These are phyloP conservation scores for Hipposideros larvatus DNA, from an alignment of 2,797 vertebrate genomes.

Conservation along the genomic window DNA sequence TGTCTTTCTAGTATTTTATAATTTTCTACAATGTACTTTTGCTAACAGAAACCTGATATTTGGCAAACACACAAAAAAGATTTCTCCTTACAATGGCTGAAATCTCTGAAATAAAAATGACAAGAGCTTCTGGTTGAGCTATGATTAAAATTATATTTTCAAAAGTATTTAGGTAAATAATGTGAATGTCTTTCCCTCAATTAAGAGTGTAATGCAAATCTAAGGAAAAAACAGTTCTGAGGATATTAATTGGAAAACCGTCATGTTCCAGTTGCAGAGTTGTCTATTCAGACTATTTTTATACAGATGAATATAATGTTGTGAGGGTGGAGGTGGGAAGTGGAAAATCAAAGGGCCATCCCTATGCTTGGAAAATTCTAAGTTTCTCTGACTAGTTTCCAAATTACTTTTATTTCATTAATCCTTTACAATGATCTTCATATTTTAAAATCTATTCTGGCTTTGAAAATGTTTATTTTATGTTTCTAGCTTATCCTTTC, in stretches of 20 bases:
- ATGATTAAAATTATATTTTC: constrained; percentile 49
- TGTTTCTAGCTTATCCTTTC: constrained; percentile 46
- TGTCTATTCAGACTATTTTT: constrained; percentile 37
- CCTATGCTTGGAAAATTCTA: constrained; percentile 51
- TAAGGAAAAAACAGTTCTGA: constrained; percentile 1
- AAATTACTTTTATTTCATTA: constrained; percentile 61
- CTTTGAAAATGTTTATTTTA: constrained; percentile 35
- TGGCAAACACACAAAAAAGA: constrained; percentile 8
- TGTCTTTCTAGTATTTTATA: constrained; percentile 47
- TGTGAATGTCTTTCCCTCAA: not conserved
- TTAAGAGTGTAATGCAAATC: not conserved
- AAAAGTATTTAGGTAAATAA: constrained; percentile 64
- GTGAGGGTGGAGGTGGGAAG: not conserved
- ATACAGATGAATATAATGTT: constrained; percentile 36
- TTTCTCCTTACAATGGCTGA: not conserved
- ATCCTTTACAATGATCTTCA: not conserved
- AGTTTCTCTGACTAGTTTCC: not conserved
- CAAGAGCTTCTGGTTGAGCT: constrained; percentile 18
- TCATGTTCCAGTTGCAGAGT: not conserved
- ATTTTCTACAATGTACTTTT: constrained; percentile 56
- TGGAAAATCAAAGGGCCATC: constrained; percentile 9
- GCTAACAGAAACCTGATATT: constrained; percentile 7
- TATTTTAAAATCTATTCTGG: constrained; percentile 60
- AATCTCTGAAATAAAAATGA: constrained; percentile 49
- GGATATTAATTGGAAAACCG: constrained; percentile 26